Percentiles rank a stretch among this genome's conserved stretches.
Conservation (phyloP, 2,113 vertebrate genomes). For the Myotis brandtii region DNA sequence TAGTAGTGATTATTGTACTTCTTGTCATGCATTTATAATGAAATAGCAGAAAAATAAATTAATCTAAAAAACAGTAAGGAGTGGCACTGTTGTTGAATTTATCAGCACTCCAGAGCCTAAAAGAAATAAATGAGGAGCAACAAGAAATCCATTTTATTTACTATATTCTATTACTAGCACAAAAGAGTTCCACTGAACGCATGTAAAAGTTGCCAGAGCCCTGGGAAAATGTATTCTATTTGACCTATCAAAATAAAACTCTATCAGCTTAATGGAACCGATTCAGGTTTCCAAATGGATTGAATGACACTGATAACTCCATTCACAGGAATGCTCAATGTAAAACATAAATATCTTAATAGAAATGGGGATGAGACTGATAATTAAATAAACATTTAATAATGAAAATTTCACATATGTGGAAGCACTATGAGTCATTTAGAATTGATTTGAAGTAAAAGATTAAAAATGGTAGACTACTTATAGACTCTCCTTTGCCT, state of each 20-base stretch:
- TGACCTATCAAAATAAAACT: constrained; percentile 75
- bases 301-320: constrained; percentile 82
- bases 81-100: constrained; percentile 24
- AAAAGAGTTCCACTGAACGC: constrained; percentile 61
- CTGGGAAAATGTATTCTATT: constrained; percentile 72
- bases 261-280: constrained; percentile 79
- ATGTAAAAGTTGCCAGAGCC: constrained; percentile 44
- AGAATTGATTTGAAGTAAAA: constrained; percentile 81
- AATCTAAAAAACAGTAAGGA: constrained; percentile 53
- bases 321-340: constrained; percentile 83
- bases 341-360: constrained; percentile 86
- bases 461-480: constrained; percentile 70
- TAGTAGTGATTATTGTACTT: constrained; percentile 78
- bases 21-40: constrained; percentile 75
- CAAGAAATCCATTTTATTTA: constrained; percentile 28
- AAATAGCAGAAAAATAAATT: constrained; percentile 79
- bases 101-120: constrained; percentile 48
- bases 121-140: constrained; percentile 48
- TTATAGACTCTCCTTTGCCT: constrained; percentile 41
- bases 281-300: constrained; percentile 75
- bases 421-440: constrained; percentile 84
- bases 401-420: constrained; percentile 82
- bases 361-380: constrained; percentile 80
- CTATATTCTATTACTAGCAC: not conserved
- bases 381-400: constrained; percentile 88